Conservation (phyloP, 2,888 invertebrate genomes). For the Dusona sp. region DNA sequence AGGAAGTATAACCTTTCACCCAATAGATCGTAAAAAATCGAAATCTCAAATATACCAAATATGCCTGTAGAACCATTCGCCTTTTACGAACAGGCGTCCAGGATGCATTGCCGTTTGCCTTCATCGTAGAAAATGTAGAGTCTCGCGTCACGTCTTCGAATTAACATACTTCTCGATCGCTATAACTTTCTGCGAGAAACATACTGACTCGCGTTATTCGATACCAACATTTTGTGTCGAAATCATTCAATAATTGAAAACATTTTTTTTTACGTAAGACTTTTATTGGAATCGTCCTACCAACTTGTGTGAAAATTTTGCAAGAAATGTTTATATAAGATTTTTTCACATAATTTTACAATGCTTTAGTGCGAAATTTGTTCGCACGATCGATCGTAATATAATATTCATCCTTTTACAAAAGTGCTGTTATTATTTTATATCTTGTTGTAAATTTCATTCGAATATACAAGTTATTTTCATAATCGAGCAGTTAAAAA, state of each 20-base stretch:
- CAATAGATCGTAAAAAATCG: slow-evolving; percentile 32
- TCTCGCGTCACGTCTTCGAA: slow-evolving; percentile 7
- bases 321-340: too few species aligned
- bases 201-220: background rate
- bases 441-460: too few species aligned
- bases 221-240: background rate
- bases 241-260: background rate
- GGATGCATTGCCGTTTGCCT: background rate
- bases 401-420: too few species aligned
- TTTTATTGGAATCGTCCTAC: too few species aligned
- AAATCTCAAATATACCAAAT: slow-evolving; percentile 1
- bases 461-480: too few species aligned
- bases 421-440: too few species aligned
- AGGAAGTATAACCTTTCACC: slow-evolving; percentile 40
- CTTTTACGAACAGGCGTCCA: background rate
- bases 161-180: background rate
- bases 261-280: too few species aligned
- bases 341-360: too few species aligned
- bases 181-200: slow-evolving; percentile 9
- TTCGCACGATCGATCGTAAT: too few species aligned
- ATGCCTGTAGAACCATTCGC: background rate
- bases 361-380: too few species aligned
- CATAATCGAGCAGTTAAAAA: background rate
- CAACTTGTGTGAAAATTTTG: too few species aligned
- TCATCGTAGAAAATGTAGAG: background rate